Base-by-base conservation (phyloP, 2,888 invertebrate genomes). In the Amphipyra tragopoginis region DNA sequence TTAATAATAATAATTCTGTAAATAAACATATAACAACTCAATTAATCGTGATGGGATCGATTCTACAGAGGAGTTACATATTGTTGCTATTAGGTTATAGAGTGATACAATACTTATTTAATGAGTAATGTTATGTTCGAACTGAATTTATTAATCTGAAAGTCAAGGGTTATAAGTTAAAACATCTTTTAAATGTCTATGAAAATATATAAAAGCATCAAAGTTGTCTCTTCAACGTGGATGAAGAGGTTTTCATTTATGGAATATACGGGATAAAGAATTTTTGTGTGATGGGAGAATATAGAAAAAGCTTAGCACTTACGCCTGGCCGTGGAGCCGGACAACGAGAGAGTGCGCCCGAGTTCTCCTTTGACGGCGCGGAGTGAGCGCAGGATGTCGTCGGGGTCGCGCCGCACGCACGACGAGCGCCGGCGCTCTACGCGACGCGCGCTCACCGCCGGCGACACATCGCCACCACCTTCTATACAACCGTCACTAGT, bases 321-420 rank as follows among this genome's bases (percentile, higher is more conserved):
- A 97, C 97, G 96, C 95, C 97, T 95, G 81, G 97, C 96, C 81
- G 95, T 95, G 72, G 96, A 96, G 53, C 96, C 96, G 72, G 97
- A 96, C 77, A 98, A 95, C 84, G 98, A 98, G 96, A 97, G 97
- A 56, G 97, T 97, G 62, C 98, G 96, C 56, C 97, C 97, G 45
- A 98, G 95, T 87, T 98, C 97, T 52, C 97, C 97, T 86, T 97
- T 97, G 72, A 97, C 97, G 61, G 97, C 97, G 85, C 97, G 98
- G 77, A 98, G 91, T 33, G 97, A 97, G 80, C 97, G 97, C 72
- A 98, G 90, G 80, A 98, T 97, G 91, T 98, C 98, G 87, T 98
- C 98, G 0, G 97, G 97, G 91, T 98, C 97, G 79, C 97, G 96
- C 43, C 97, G 96, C 44, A 97, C 97, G 86, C 97, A 97, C 60